These are phyloP conservation scores for Eutolmus rufibarbis DNA, from an alignment of 2,888 invertebrate species.

Conservation along the genomic window DNA sequence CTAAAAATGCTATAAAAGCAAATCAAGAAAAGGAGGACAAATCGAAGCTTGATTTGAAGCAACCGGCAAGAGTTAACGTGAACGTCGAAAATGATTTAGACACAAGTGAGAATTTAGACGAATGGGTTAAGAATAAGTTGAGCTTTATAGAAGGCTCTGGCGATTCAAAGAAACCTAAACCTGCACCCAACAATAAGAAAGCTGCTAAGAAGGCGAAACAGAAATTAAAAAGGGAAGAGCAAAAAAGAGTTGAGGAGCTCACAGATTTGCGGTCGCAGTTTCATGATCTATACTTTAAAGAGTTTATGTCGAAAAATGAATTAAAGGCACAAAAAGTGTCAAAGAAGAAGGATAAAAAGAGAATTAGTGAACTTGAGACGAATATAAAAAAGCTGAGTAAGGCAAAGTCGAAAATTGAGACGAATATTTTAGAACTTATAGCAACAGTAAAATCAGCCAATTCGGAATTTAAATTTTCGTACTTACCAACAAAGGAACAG, in stretches of 20 bases:
- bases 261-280: constrained; percentile 59
- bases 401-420: constrained; percentile 60
- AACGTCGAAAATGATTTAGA: background rate
- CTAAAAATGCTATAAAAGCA: background rate
- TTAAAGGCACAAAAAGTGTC: constrained; percentile 56
- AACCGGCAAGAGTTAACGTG: background rate
- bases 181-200: constrained; percentile 58
- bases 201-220: constrained; percentile 62
- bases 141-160: constrained; percentile 59
- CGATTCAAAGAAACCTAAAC: constrained; percentile 49
- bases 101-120: constrained; percentile 51
- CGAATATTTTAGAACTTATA: constrained; percentile 59
- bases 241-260: constrained; percentile 59
- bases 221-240: constrained; percentile 61
- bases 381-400: constrained; percentile 60
- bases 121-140: constrained; percentile 60
- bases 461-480: constrained; percentile 60
- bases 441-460: constrained; percentile 59
- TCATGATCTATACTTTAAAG: constrained; percentile 60
- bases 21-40: constrained; percentile 23
- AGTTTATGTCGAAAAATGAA: constrained; percentile 58
- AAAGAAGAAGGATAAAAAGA: constrained; percentile 59
- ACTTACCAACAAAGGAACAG: constrained; percentile 62
- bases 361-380: constrained; percentile 58
- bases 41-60: background rate